phyloP scores from a whole-genome alignment of 2,888 invertebrate genomes.

The Apodemia zela region DNA sequence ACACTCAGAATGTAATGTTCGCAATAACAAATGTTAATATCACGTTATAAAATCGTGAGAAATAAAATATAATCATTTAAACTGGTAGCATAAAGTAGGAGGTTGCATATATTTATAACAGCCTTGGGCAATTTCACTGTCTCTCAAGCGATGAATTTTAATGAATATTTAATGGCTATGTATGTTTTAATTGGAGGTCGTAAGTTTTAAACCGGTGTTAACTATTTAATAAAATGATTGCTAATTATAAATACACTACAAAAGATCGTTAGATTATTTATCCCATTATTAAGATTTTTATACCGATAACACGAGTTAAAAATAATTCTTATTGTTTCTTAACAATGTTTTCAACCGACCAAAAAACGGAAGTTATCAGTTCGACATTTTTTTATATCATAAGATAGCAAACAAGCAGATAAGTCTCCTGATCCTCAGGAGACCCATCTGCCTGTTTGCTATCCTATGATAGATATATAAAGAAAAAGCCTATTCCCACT shows the following conservation, averaged over 20 bases:
- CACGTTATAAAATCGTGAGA: slow-evolving; percentile 8
- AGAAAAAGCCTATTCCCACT: too few relatives aligned
- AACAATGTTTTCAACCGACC: too few relatives aligned
- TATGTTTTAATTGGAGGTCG: slow-evolving; percentile 15
- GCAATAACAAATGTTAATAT: slow-evolving; percentile 15
- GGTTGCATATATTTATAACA: slow-evolving; percentile 17
- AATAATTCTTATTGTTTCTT: neutral
- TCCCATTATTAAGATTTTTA: neutral
- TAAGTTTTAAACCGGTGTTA: slow-evolving; percentile 14
- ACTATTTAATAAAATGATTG: slow-evolving; percentile 9
- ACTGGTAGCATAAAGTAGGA: slow-evolving; percentile 11
- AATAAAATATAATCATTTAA: slow-evolving; percentile 15
- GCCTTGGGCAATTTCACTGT: slow-evolving; percentile 16
- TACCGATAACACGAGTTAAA: neutral
- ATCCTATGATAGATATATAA: too few relatives aligned
- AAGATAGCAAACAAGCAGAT: too few relatives aligned
- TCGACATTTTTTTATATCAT: too few relatives aligned
- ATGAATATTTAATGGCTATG: slow-evolving; percentile 17
- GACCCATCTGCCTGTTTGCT: too few relatives aligned
- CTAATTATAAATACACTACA: slow-evolving; percentile 11
- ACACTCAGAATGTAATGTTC: neutral
- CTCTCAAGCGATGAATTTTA: slow-evolving; percentile 16
- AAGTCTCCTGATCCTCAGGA: too few relatives aligned
- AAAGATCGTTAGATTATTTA: slow-evolving; percentile 4
- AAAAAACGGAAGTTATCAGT: too few relatives aligned